Percentiles rank a stretch among this genome's conserved stretches.
These are phyloP conservation scores for Pachypanchax playfairii DNA, from an alignment of 2,113 vertebrate genomes.

Conservation along the genomic window DNA sequence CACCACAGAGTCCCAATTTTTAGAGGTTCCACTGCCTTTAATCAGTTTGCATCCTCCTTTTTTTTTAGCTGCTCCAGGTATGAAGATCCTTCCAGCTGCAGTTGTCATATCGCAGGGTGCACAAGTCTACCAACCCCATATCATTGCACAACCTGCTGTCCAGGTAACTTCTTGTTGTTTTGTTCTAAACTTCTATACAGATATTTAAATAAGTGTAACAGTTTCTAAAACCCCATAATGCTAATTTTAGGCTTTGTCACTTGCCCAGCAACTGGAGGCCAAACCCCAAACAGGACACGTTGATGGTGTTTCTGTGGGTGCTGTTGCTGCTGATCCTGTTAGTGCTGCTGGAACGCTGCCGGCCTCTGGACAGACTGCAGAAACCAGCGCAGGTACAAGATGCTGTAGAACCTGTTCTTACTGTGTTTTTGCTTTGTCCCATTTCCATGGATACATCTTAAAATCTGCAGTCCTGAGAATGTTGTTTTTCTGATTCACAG, in stretches of 20 bases:
- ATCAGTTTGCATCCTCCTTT: too few species aligned
- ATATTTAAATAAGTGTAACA: background rate
- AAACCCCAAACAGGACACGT: conserved; percentile 51
- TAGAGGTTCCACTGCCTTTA: too few species aligned
- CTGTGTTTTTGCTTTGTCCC: background rate
- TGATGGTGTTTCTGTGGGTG: conserved; percentile 33
- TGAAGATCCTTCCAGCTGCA: conserved; percentile 82
- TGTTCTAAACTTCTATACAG: background rate
- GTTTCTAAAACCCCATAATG: background rate
- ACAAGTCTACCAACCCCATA: conserved; percentile 90
- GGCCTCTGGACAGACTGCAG: conserved; percentile 36
- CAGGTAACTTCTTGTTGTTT: conserved; percentile 77
- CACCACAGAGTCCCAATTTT: too few species aligned
- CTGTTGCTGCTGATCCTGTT: conserved; percentile 36
- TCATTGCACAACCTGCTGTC: conserved; percentile 82
- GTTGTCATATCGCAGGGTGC: conserved; percentile 92
- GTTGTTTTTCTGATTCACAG: conserved; percentile 69
- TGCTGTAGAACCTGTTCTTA: background rate
- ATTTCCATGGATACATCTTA: background rate
- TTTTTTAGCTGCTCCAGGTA: conserved; percentile 74
- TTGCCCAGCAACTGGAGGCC: conserved; percentile 59
- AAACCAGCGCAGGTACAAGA: conserved; percentile 43
- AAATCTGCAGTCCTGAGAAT: background rate
- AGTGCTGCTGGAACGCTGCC: conserved; percentile 35
- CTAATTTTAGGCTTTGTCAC: conserved; percentile 51